Evolutionary conservation across 1,140 invertebrate genomes (phyloP).

Genomic region (Psix sp.): DNA sequence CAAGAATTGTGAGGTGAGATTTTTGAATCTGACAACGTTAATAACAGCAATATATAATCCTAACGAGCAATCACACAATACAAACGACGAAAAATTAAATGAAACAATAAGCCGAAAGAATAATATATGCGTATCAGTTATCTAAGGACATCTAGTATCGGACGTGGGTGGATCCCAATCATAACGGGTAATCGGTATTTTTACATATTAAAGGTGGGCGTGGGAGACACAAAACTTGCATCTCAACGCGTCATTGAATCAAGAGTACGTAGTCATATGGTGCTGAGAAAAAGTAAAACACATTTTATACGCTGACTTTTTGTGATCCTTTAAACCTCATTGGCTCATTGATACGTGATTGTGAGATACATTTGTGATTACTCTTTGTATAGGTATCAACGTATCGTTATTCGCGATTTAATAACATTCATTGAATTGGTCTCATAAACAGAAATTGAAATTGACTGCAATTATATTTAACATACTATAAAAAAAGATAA

Average conservation of each 20-base stretch:
- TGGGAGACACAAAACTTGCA: slow-evolving; percentile 53
- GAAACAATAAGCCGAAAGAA: slow-evolving; percentile 38
- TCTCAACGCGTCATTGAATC: slow-evolving; percentile 46
- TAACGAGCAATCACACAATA: slow-evolving; percentile 21
- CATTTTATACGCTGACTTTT: slow-evolving; percentile 11
- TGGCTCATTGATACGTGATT: slow-evolving; percentile 23
- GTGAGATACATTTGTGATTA: slow-evolving; percentile 6
- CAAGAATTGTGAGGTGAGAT: slow-evolving; percentile 1
- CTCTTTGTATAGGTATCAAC: not conserved
- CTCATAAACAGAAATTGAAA: not conserved
- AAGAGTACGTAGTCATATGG: slow-evolving; percentile 28
- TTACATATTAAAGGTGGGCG: slow-evolving; percentile 52
- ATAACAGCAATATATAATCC: too few species aligned
- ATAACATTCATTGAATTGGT: too few species aligned
- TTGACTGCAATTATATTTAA: too few species aligned
- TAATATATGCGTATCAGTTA: slow-evolving; percentile 55
- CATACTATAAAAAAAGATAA: too few species aligned
- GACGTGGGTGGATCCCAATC: slow-evolving; percentile 54
- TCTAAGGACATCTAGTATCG: slow-evolving; percentile 44
- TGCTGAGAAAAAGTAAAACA: slow-evolving; percentile 32
- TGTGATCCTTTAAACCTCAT: slow-evolving; percentile 8
- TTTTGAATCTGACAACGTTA: slow-evolving; percentile 21
- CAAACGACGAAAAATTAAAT: slow-evolving; percentile 8
- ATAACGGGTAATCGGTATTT: slow-evolving; percentile 60
- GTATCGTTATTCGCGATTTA: not conserved